Percentiles rank a stretch among this genome's conserved stretches.
Evolutionary conservation across 1,140 invertebrate species (phyloP).

Genomic region (Nilaparvata lugens): DNA sequence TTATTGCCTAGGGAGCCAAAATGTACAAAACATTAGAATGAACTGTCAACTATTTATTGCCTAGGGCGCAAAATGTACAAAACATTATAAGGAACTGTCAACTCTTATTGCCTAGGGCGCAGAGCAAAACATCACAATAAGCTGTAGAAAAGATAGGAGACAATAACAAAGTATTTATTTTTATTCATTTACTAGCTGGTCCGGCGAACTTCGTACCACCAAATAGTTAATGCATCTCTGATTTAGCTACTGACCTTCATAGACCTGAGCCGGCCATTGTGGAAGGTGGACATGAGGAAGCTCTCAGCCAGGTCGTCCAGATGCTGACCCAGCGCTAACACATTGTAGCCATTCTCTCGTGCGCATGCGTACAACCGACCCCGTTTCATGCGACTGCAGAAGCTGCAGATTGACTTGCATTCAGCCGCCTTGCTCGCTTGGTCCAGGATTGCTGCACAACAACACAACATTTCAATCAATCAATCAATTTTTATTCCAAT

Average conservation of each 20-base stretch:
- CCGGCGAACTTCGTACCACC: too few relatives aligned
- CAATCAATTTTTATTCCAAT: too few relatives aligned
- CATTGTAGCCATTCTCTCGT: conserved; percentile 68
- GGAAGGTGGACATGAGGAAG: conserved; percentile 74
- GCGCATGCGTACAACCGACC: conserved; percentile 66
- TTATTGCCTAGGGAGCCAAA: conserved; percentile 47
- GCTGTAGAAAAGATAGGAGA: too few relatives aligned
- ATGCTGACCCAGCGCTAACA: conserved; percentile 77
- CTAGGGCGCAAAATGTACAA: too few relatives aligned
- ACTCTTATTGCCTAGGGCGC: too few relatives aligned
- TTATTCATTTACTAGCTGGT: too few relatives aligned
- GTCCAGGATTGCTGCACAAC: conserved; percentile 26
- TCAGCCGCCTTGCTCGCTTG: conserved; percentile 36
- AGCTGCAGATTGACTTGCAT: conserved; percentile 53
- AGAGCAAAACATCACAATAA: too few relatives aligned
- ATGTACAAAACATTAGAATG: neutral
- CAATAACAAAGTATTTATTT: too few relatives aligned
- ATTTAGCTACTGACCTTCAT: too few relatives aligned
- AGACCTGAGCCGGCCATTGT: conserved; percentile 65
- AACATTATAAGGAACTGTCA: too few relatives aligned
- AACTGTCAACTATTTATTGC: neutral
- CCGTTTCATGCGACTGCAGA: conserved; percentile 57
- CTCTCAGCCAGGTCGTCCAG: conserved; percentile 76
- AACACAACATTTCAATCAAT: neutral
- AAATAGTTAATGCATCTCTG: too few relatives aligned